Base-by-base conservation (phyloP, 2,113 vertebrate species). In the Labrus mixtus region DNA sequence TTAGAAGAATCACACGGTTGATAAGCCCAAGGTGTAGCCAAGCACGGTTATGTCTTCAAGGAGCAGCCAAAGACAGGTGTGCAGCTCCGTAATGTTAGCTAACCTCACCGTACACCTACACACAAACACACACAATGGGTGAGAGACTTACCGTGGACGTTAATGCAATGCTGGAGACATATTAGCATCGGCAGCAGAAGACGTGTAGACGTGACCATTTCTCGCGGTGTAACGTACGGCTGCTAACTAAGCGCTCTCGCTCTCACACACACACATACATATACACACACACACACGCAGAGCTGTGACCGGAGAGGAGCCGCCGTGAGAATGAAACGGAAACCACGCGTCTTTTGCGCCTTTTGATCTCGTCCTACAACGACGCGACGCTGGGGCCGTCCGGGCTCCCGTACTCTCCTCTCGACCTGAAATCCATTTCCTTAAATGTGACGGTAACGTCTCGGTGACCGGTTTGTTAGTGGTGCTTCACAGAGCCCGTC, bases 141-240 rank as follows among this genome's bases (percentile, higher is more conserved):
- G 11, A 10, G n/a, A 39, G 58, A 87, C 93, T 93, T 60, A 95
- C 94, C 93, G 65, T 85, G 80, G 36, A 89, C 88, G 71, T 72
- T 12, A n/a, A 50, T 33, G 76, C 78, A 51, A 72, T 76, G 85
- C 60, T 85, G 93, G 72, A 94, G 87, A 84, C 88, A 91, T n/a
- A 92, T 50, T 19, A 92, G 65, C 82, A 87, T 4, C 53, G 68
- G 88, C 67, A 94, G 88, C 43, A 93, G 54, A 11, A 93, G 80
- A 73, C 90, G 83, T 8, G 81, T 68, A 82, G 89, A 94, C 83
- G 81, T 73, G 70, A 92, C 72, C 94, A 94, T 95, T 76, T 93
- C 94, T 92, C 81, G 82, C 79, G 29, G 76, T n/a, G 73, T 8
- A 29, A 1, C 22, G 77, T 55, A 5, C 59, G 45, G 55, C 64